Evolutionary conservation across 2,797 vertebrate species (phyloP).

Genomic region (Meda fulgida): DNA sequence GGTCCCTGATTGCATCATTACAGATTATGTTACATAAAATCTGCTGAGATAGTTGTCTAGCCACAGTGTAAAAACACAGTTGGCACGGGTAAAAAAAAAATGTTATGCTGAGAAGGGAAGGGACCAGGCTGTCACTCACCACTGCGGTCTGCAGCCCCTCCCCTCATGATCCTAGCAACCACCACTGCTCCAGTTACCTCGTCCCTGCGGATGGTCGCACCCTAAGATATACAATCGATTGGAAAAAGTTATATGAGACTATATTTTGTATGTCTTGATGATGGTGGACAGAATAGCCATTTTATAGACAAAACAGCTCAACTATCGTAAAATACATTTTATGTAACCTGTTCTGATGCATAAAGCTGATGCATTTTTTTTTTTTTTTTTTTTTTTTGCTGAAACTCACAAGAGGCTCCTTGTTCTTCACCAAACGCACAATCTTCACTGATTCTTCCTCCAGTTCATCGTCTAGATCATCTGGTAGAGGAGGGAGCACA

Average conservation of each 20-base stretch:
- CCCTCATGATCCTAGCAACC: slow-evolving; percentile 93
- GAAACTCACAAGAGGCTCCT: slow-evolving; percentile 87
- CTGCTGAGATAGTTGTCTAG: slow-evolving; percentile 9
- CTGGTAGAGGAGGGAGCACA: slow-evolving; percentile 87
- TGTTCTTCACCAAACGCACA: slow-evolving; percentile 93
- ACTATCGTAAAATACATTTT: neutral
- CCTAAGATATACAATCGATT: slow-evolving; percentile 70
- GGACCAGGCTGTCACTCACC: slow-evolving; percentile 73
- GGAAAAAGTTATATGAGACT: neutral
- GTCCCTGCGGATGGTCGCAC: slow-evolving; percentile 91
- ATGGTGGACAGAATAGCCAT: neutral
- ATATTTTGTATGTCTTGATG: neutral
- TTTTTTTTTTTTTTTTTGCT: neutral
- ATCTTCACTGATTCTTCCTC: slow-evolving; percentile 96
- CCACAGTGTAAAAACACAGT: neutral
- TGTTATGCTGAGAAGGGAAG: neutral
- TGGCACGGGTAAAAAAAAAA: too few relatives aligned
- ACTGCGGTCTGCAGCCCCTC: slow-evolving; percentile 92
- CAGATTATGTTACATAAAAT: slow-evolving; percentile 23
- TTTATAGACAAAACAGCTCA: neutral
- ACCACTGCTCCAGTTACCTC: slow-evolving; percentile 89
- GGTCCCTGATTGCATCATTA: neutral
- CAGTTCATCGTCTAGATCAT: slow-evolving; percentile 87
- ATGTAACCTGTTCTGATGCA: neutral
- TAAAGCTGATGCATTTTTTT: neutral